Evolutionary conservation across 2,113 vertebrate species (phyloP).

Genomic region (Phyllostomus discolor): DNA sequence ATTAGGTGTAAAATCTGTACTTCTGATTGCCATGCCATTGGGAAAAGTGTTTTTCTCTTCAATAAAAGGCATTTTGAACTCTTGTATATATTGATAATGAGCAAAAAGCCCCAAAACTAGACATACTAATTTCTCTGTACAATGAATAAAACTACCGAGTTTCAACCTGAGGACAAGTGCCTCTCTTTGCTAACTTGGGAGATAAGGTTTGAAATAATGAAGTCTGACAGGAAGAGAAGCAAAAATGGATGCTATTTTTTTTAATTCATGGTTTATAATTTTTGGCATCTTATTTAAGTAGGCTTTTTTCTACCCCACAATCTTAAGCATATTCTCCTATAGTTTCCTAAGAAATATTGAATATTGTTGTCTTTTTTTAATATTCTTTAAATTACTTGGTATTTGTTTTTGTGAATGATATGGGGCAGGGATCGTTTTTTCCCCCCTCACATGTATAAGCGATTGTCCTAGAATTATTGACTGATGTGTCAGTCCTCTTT

Average conservation of each 20-base stretch:
- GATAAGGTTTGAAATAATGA: neutral
- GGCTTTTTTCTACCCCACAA: neutral
- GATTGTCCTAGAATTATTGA: neutral
- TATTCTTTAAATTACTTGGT: neutral
- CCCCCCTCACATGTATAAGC: fast-evolving
- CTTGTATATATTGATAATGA: neutral
- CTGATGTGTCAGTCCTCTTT: neutral
- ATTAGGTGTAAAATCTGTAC: neutral
- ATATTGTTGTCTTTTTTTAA: neutral
- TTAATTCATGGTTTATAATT: neutral
- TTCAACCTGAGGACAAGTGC: neutral
- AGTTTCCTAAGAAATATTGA: neutral
- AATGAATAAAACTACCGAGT: neutral
- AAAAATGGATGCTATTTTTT: neutral
- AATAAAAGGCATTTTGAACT: neutral
- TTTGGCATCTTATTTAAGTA: neutral
- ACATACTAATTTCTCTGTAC: neutral
- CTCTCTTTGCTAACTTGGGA: neutral
- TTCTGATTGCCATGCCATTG: neutral
- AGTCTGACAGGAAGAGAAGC: neutral
- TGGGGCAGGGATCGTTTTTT: neutral
- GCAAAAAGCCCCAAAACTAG: neutral
- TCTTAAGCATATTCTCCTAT: neutral
- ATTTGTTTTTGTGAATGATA: neutral
- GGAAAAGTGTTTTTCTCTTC: neutral